Evolutionary conservation across 2,797 vertebrate genomes (phyloP).

Genomic region (Chaetodon trifasciatus): DNA sequence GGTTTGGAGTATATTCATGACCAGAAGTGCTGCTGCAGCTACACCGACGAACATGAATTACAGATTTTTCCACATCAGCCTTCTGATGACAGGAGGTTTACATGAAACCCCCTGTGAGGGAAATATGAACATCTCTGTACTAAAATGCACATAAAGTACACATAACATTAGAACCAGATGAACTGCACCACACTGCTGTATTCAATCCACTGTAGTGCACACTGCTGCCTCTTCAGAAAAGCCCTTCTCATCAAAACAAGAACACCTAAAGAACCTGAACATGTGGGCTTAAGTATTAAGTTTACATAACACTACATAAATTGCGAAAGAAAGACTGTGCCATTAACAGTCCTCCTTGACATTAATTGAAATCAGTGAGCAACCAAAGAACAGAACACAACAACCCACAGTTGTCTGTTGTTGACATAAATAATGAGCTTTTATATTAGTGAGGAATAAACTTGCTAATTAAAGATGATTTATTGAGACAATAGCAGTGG

Average conservation of each 20-base stretch:
- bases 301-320: background rate
- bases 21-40: slow-evolving; percentile 17
- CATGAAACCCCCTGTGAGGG: slow-evolving; percentile 37
- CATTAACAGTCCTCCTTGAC: background rate
- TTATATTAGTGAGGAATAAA: background rate
- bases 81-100: slow-evolving; percentile 39
- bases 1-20: slow-evolving; percentile 16
- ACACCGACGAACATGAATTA: slow-evolving; percentile 26
- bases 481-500: background rate
- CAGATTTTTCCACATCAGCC: slow-evolving; percentile 33
- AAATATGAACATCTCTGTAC: slow-evolving; percentile 27
- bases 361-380: background rate
- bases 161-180: slow-evolving; percentile 5
- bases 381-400: background rate
- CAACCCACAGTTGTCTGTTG: background rate
- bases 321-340: background rate
- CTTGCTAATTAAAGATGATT: background rate
- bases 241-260: background rate
- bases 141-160: slow-evolving; percentile 6
- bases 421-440: background rate
- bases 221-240: background rate
- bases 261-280: background rate
- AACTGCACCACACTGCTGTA: background rate
- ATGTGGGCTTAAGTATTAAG: background rate
- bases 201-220: background rate